These are phyloP conservation scores for Girardinichthys multiradiatus DNA, from an alignment of 2,113 vertebrate genomes.

Conservation along the genomic window DNA sequence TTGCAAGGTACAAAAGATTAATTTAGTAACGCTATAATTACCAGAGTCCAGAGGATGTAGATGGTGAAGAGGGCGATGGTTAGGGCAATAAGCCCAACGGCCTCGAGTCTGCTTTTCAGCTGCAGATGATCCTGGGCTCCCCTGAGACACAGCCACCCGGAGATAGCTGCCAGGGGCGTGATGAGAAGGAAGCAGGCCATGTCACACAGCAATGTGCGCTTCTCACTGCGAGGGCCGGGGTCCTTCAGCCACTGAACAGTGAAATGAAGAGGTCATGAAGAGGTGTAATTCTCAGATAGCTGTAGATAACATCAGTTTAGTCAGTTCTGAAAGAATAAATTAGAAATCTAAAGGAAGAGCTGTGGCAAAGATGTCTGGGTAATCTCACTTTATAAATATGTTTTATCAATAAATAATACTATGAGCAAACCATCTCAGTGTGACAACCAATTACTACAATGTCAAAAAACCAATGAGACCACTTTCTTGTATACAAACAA, in stretches of 20 bases:
- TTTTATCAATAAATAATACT: not conserved
- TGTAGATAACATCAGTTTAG: not conserved
- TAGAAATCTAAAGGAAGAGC: not conserved
- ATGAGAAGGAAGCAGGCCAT: constrained; percentile 98
- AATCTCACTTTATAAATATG: not conserved
- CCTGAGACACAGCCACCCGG: constrained; percentile 94
- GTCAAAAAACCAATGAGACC: not conserved
- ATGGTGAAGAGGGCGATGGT: constrained; percentile 98
- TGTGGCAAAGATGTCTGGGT: not conserved
- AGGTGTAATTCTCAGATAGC: not conserved
- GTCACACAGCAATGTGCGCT: constrained; percentile 94
- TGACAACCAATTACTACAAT: not conserved
- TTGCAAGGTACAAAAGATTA: not conserved
- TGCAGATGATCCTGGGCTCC: constrained; percentile 96
- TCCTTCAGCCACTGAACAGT: constrained; percentile 91
- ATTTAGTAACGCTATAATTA: constrained; percentile 54
- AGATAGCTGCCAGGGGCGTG: constrained; percentile 93
- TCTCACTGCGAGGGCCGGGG: constrained; percentile 94
- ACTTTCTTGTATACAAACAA: not conserved
- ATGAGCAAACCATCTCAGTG: too few relatives aligned
- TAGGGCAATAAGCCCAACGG: constrained; percentile 94
- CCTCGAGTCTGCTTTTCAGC: constrained; percentile 95
- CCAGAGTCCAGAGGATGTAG: constrained; percentile 98
- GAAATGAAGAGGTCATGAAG: not conserved
- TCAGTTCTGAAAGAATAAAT: not conserved